Base-by-base conservation (phyloP, 2,888 invertebrate genomes). In the Beris morrisii region DNA sequence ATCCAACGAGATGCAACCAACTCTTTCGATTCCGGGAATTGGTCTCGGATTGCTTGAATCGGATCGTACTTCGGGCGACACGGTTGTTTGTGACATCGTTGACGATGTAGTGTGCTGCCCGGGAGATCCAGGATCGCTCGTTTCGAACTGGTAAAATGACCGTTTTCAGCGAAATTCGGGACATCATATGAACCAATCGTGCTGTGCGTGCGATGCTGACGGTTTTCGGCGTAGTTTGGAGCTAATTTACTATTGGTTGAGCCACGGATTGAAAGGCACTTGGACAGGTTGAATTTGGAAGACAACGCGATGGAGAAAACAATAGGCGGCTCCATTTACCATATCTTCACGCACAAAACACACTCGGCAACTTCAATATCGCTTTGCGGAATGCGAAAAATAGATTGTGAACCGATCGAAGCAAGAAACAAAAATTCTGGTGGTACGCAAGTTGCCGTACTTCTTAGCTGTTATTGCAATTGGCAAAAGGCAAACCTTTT, bases 41-140 rank as follows among this genome's bases (percentile, higher is more conserved):
- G 89, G 90, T 72, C 83, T 83, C 15, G 90, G 74, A 75, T 93
- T 93, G 1, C 83, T 78, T 0, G 86, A 83, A 79, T 94, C 93
- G 77, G 89, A 91, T 73, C 91, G 82, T 71, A 92, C 83, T 72
- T 86, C 86, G n/a, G 88, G 87, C 74, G 88, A 87, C n/a, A 88
- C 88, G 0, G 86, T 86, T 0, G 89, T 88, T 74, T 83, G 87
- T 0, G 86, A 84, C 0, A 87, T 86, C 64, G 86, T 84, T 1
- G 89, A 88, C 0, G 89, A 88, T 3, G 89, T 90, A 0, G 90
- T 90, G 45, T 91, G 90, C 74, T 89, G 88, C 30, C 87, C 86
- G 4, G 91, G 91, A 80, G 91, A 91, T 48, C 87, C 88, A 73
- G 83, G 84, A 73, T 90, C 89, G 72, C 81, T 81, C 84, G 84